Evolutionary conservation across 2,113 vertebrate genomes (phyloP), one percentile per base, ranked within the genome.

Genomic region (Calidris pugnax): DNA sequence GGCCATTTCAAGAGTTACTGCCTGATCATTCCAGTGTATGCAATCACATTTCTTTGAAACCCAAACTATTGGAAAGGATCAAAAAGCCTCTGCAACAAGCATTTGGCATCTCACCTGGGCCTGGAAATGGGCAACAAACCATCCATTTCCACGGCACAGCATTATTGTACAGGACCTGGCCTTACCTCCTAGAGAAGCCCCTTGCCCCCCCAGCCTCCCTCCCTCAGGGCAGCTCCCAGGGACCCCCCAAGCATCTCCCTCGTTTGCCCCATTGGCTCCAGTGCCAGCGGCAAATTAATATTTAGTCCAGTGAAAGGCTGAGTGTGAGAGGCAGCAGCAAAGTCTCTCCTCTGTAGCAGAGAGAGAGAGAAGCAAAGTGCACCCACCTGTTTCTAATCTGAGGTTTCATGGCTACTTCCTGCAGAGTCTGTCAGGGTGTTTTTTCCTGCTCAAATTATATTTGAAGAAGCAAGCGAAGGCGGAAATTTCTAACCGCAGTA

Each of bases 321-420:
- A 10, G 17, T 2, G 64, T 9, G 2, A 33, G 63, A 66, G 50
- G 62, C 55, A 84, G 90, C 81, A 73, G 91, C 72, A n/a, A 32
- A 88, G 81, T 4, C 82, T 63, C 21, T 71, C 32, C 41, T 41
- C 24, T 47, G 56, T 2, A 87, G 90, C 90, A 73, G 67, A 80
- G 87, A 27, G 3, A 85, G 91, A 19, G 6, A 95, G 93, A 91
- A 80, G 88, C 68, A 43, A 85, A 93, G 60, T 26, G 95, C 94
- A 97, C 96, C 96, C 95, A 98, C 97, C 97, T 97, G 95, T 59
- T 92, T 92, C 87, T 13, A 39, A 20, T 33, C 95, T 80, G 92
- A 94, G 96, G 95, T 91, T 94, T 93, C 45, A 10, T 50, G 57
- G 96, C 94, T 60, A 48, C 84, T 92, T 90, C 95, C 95, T 92